Evolutionary conservation across 2,888 invertebrate species (phyloP).

Genomic region (Periphyllus acericola): DNA sequence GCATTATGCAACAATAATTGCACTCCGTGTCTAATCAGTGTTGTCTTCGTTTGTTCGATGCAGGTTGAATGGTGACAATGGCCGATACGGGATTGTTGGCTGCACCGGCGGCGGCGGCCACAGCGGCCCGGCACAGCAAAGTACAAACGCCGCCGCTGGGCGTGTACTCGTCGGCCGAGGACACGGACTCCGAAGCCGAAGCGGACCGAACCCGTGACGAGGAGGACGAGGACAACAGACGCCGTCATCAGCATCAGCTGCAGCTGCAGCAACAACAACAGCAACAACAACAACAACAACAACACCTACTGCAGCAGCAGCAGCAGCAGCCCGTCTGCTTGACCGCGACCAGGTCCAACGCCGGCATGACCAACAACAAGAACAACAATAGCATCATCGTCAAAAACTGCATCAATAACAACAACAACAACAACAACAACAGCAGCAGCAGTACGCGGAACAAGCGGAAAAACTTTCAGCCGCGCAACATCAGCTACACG

Average conservation of each 20-base stretch:
- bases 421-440: constrained; percentile 66
- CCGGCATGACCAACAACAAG: neutral
- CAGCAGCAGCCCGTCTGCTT: constrained; percentile 58
- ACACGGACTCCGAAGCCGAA: constrained; percentile 71
- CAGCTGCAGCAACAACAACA: neutral
- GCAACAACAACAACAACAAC: neutral
- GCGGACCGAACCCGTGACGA: constrained; percentile 63
- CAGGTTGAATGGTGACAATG: constrained; percentile 61
- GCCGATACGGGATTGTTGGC: constrained; percentile 61
- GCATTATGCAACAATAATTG: no score
- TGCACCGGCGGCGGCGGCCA: constrained; percentile 60
- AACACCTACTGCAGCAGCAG: neutral
- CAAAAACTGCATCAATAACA: constrained; percentile 53
- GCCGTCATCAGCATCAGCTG: neutral
- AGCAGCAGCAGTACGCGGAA: constrained; percentile 75
- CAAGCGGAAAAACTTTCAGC: constrained; percentile 82
- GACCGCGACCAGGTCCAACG: constrained; percentile 48
- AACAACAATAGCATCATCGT: constrained; percentile 2
- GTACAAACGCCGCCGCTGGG: constrained; percentile 67
- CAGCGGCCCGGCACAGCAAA: constrained; percentile 48
- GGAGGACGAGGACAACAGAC: constrained; percentile 23
- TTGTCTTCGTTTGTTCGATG: neutral
- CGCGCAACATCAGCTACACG: constrained; percentile 74
- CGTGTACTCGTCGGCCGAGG: constrained; percentile 73
- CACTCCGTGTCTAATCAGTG: no score